Evolutionary conservation across 2,113 vertebrate genomes (phyloP), one percentile per base, ranked within the genome.

Genomic region (Haliaeetus leucogaster): DNA sequence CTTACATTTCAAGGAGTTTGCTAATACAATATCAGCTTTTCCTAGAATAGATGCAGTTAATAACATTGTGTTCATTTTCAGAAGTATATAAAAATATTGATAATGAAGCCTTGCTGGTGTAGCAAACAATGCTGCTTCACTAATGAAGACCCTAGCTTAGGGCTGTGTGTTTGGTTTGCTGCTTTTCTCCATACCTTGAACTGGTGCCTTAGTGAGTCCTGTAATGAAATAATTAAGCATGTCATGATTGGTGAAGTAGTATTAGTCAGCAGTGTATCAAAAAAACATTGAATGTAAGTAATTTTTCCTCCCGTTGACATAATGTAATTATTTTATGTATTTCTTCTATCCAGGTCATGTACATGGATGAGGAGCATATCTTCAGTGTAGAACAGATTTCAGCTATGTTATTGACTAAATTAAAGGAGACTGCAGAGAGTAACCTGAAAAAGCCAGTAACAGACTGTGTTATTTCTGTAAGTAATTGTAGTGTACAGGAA

Each of bases 391-490:
- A 98, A 55, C 98, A 99, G 95, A 97, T 99, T 87, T 98, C 98
- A 58, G 98, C 98, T 56, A 98, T 99, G 98, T 79, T 99, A 43
- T n/a, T 99, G 91, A 98, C 98, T 34, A 99, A 99, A 94, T 91
- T 99, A 71, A 99, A 99, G 90, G 98, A 98, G 91, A 98, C 98
- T 48, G 98, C 98, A 63, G 98, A 99, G 81, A 97, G 97, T 94
- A 98, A 97, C 84, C 96, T 99, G 56, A 98, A 98, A 97, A 99
- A 98, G 74, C 98, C 98, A 94, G 98, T 99, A 53, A 97, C 98
- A 65, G 98, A 99, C 90, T 99, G 98, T 97, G 98, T 99, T 97
- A 99, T 99, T 97, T 99, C 98, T 95, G 98, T 99, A 97, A 98
- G 98, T 98, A 95, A 89, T 83, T 93, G 84, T 92, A 83, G 56